phyloP scores from a whole-genome alignment of 1,140 invertebrate genomes.

The Eurosta solidaginis region DNA sequence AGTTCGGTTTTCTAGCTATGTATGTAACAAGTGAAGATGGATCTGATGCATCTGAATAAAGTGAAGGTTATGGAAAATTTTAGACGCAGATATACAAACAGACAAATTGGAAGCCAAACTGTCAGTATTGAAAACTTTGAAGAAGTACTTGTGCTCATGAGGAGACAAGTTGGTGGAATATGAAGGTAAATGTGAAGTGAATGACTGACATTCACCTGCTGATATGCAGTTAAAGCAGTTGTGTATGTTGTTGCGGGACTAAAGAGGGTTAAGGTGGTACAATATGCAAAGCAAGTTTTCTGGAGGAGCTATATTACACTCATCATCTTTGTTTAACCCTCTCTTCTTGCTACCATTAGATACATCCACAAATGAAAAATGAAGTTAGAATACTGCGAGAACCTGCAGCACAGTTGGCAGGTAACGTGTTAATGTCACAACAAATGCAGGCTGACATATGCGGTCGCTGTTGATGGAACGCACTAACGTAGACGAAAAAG shows the following conservation, averaged over 20 bases:
- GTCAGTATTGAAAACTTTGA: neutral
- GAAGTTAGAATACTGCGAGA: neutral
- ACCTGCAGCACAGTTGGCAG: neutral
- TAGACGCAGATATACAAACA: neutral
- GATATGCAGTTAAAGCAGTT: neutral
- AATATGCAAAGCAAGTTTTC: too few relatives aligned
- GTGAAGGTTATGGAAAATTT: neutral
- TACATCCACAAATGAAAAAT: neutral
- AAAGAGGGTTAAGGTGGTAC: too few relatives aligned
- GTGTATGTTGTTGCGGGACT: too few relatives aligned
- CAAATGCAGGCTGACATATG: neutral
- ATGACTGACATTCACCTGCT: neutral
- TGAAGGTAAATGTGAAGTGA: neutral
- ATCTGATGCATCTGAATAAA: neutral
- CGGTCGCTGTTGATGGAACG: neutral
- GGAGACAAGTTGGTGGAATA: too few relatives aligned
- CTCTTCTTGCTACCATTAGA: too few relatives aligned
- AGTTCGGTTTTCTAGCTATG: neutral
- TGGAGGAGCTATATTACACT: too few relatives aligned
- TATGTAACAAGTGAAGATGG: neutral
- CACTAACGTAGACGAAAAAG: neutral
- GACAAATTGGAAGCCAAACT: neutral
- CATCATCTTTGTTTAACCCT: too few relatives aligned
- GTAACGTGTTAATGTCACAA: constrained; percentile 26
- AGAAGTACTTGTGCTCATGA: neutral